These are phyloP conservation scores for Baryphthengus martii DNA, from an alignment of 2,113 vertebrate genomes.

Conservation along the genomic window DNA sequence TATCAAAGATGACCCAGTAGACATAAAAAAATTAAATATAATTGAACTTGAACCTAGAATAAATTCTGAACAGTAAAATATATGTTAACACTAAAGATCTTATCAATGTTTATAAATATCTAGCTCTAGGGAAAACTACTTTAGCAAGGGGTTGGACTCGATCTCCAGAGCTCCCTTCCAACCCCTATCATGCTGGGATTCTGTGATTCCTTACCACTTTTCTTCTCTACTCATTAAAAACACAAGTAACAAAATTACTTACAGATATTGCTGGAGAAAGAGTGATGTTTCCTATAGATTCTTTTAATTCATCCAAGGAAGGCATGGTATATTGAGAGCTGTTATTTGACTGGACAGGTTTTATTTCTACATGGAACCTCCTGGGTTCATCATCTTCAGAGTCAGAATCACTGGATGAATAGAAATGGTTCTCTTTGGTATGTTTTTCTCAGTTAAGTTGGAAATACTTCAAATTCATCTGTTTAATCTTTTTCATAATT, in stretches of 20 bases:
- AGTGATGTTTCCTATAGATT: constrained; percentile 92
- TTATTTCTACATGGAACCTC: constrained; percentile 95
- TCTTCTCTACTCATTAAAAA: background rate
- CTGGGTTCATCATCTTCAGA: constrained; percentile 91
- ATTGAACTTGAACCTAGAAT: background rate
- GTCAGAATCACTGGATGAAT: constrained; percentile 94
- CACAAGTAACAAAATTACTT: constrained; percentile 47
- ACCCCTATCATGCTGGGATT: too few relatives aligned
- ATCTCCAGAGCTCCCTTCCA: too few relatives aligned
- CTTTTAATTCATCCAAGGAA: constrained; percentile 93
- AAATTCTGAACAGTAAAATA: background rate
- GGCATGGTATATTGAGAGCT: constrained; percentile 83
- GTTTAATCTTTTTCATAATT: background rate
- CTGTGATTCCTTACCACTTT: background rate
- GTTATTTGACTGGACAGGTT: constrained; percentile 89
- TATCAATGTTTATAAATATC: too few relatives aligned
- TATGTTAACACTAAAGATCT: background rate
- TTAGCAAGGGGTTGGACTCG: too few relatives aligned
- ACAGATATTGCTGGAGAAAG: constrained; percentile 90
- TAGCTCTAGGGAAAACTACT: too few relatives aligned
- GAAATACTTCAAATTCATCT: background rate
- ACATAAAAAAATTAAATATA: background rate
- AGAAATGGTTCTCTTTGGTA: constrained; percentile 97
- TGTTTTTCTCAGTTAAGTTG: constrained; percentile 86
- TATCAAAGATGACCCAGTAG: background rate